These are phyloP conservation scores for Agonopterix alstromeriana DNA, from an alignment of 2,888 invertebrate species.

Conservation along the genomic window DNA sequence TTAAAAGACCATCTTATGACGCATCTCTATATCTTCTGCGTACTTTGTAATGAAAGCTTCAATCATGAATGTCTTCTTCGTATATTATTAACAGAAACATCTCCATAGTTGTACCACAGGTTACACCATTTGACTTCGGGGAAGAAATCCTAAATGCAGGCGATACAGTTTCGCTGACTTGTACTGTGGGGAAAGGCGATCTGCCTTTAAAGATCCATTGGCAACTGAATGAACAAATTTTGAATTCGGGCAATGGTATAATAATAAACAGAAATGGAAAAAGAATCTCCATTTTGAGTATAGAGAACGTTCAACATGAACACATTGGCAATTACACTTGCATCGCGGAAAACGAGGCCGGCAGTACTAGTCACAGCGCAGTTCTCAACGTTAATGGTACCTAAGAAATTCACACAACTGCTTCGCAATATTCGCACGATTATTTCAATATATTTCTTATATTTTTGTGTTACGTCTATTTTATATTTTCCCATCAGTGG, in stretches of 20 bases:
- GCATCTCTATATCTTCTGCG: too few relatives aligned
- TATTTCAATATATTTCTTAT: slow-evolving; percentile 15
- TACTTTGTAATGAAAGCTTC: too few relatives aligned
- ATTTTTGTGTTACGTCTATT: slow-evolving; percentile 15
- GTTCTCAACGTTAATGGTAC: slow-evolving; percentile 83
- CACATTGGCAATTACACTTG: slow-evolving; percentile 81
- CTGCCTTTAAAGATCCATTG: slow-evolving; percentile 82
- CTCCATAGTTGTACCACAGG: slow-evolving; percentile 84
- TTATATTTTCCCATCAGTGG: slow-evolving; percentile 7
- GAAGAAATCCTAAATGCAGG: slow-evolving; percentile 84
- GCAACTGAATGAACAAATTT: slow-evolving; percentile 78
- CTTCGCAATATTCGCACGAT: slow-evolving; percentile 33
- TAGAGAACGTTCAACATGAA: slow-evolving; percentile 76
- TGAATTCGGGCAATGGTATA: slow-evolving; percentile 75
- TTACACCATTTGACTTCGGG: slow-evolving; percentile 86
- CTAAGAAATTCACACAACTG: slow-evolving; percentile 14
- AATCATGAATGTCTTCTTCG: too few relatives aligned
- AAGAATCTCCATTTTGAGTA: slow-evolving; percentile 81
- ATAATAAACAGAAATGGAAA: slow-evolving; percentile 78
- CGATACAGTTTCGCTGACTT: slow-evolving; percentile 82
- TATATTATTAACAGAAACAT: too few relatives aligned
- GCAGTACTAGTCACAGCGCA: slow-evolving; percentile 79
- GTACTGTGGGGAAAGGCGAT: slow-evolving; percentile 84
- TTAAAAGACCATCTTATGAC: too few relatives aligned
- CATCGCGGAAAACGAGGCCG: slow-evolving; percentile 80